Conservation (phyloP, 2,797 vertebrate genomes). For the Eidolon dupreanum region DNA sequence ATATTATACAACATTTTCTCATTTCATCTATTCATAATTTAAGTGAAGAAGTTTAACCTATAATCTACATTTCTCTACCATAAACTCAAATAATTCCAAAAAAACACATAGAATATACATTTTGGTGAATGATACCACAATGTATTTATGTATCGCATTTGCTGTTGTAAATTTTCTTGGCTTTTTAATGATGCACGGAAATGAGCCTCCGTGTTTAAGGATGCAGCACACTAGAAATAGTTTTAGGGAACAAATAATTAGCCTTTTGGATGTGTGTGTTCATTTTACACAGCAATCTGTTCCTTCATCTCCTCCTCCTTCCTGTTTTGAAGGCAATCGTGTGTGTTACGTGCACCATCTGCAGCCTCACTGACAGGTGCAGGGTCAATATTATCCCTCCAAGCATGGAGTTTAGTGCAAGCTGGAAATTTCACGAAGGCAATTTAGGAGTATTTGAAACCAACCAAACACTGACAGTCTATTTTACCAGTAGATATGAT, state of each 20-base stretch:
- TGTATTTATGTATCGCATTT: slow-evolving; percentile 71
- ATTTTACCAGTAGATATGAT: slow-evolving; percentile 49
- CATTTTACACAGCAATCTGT: slow-evolving; percentile 82
- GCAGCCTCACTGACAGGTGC: slow-evolving; percentile 84
- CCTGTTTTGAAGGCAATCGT: slow-evolving; percentile 85
- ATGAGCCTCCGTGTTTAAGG: slow-evolving; percentile 77
- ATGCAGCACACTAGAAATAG: slow-evolving; percentile 76
- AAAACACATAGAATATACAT: not conserved
- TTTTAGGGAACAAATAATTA: slow-evolving; percentile 85
- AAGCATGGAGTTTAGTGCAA: slow-evolving; percentile 73
- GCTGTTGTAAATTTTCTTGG: slow-evolving; percentile 74
- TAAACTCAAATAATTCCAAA: slow-evolving; percentile 54
- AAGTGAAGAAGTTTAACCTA: not conserved
- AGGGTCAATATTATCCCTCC: slow-evolving; percentile 81
- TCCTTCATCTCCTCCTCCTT: slow-evolving; percentile 84
- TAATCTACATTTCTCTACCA: not conserved
- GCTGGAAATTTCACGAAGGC: slow-evolving; percentile 79
- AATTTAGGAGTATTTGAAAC: slow-evolving; percentile 75
- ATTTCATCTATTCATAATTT: not conserved
- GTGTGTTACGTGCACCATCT: slow-evolving; percentile 85
- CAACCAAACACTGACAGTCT: not conserved
- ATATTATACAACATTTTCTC: slow-evolving; percentile 4
- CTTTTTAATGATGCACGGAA: slow-evolving; percentile 78
- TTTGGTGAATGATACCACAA: not conserved
- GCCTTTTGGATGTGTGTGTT: slow-evolving; percentile 80